Evolutionary conservation across 2,113 vertebrate genomes (phyloP), one percentile per base, ranked within the genome.

Genomic region (Puffinus mauretanicus): DNA sequence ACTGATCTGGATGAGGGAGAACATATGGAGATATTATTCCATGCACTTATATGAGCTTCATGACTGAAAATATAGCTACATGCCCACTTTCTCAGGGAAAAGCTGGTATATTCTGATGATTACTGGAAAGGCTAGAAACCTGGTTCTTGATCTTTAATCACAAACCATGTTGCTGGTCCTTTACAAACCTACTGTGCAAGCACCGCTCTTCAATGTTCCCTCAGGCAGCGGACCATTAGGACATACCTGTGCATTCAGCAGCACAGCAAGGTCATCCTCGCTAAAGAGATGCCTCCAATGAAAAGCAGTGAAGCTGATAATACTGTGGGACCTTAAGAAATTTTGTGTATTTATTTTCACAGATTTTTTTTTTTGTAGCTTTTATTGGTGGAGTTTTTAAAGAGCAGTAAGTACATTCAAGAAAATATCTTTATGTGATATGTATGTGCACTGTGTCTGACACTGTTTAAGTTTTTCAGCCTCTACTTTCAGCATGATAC

Each of bases 11-110:
- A 72, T 94, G 93, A 95, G 40, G 70, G 21, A 83, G 66, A 91
- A 82, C 94, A 94, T 79, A 87, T 69, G 93, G 83, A 91, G 61
- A 61, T 86, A 64, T 60, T 90, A 90, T 67, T 86, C 80, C 61
- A 24, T 47, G 9, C 11, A 65, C 26, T 83, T 34, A 51, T 75
- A 30, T 1, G 5, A 89, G 27, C 40, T 89, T 89, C 70, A 51
- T 65, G n/a, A 87, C 36, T 79, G 77, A 75, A 94, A 95, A 79
- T 40, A 58, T 3, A 82, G 34, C 24, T 64, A 51, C 40, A 42
- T 52, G 55, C 16, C 64, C 52, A 38, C 60, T 79, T 91, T 83
- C 66, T 72, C 30, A 69, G 36, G 22, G 58, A 93, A 70, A 71
- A 79, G 16, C 12, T 88, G 57, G 32, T 67, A 60, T 79, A 30